These are phyloP conservation scores for Gasterosteus aculeatus DNA, from an alignment of 2,113 vertebrate species.

Conservation along the genomic window DNA sequence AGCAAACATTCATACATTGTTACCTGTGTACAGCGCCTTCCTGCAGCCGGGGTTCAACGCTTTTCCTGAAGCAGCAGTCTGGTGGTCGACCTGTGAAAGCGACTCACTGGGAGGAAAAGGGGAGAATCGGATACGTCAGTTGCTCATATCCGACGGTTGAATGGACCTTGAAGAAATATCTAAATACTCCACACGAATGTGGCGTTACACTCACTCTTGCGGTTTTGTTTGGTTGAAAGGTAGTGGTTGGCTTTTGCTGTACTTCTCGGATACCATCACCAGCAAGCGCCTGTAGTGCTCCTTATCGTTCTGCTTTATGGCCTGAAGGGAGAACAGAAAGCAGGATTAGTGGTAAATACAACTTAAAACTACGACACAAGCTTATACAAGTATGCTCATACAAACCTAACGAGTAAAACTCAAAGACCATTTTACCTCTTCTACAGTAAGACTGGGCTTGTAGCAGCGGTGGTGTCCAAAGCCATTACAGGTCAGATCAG, in stretches of 20 bases:
- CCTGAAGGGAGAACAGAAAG: slow-evolving; percentile 53
- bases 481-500: slow-evolving; percentile 49
- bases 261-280: slow-evolving; percentile 80
- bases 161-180: background rate
- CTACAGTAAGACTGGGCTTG: slow-evolving; percentile 80
- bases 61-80: slow-evolving; percentile 56
- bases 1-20: background rate
- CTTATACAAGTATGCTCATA: background rate
- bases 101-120: slow-evolving; percentile 59
- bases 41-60: slow-evolving; percentile 60
- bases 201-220: slow-evolving; percentile 65
- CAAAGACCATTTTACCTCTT: slow-evolving; percentile 72
- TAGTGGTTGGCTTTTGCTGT: slow-evolving; percentile 79
- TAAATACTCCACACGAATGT: background rate
- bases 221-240: slow-evolving; percentile 80
- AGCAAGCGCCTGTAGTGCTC: slow-evolving; percentile 82
- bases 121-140: background rate
- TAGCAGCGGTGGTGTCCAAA: slow-evolving; percentile 66
- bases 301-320: slow-evolving; percentile 78
- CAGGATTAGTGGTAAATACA: background rate
- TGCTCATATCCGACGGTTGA: background rate
- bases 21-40: slow-evolving; percentile 68
- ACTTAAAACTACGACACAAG: background rate
- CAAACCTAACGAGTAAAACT: background rate
- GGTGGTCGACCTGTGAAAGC: slow-evolving; percentile 56